Conservation (phyloP, 2,888 invertebrate genomes). For the Synergus laeviventris region DNA sequence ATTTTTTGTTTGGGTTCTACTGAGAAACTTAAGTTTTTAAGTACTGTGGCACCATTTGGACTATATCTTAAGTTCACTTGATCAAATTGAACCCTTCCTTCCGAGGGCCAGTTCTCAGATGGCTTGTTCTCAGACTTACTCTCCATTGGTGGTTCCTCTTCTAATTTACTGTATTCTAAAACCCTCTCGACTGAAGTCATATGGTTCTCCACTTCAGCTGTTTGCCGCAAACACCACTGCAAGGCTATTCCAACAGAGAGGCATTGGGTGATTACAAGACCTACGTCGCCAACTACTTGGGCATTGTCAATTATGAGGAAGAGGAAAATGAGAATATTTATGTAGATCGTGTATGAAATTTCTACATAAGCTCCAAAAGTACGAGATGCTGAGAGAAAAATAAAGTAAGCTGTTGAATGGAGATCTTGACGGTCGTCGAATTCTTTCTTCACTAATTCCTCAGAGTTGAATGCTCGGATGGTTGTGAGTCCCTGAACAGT, state of each 20-base stretch:
- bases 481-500: constrained; percentile 88
- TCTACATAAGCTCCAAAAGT: background rate
- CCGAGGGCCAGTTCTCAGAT: constrained; percentile 77
- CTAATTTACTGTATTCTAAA: constrained; percentile 81
- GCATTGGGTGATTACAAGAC: constrained; percentile 69
- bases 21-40: constrained; percentile 78
- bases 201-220: constrained; percentile 81
- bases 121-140: constrained; percentile 72
- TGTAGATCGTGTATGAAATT: background rate
- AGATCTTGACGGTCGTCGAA: constrained; percentile 80
- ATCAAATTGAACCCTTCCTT: constrained; percentile 78
- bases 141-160: constrained; percentile 79
- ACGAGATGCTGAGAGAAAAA: constrained; percentile 80
- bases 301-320: background rate
- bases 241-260: constrained; percentile 57
- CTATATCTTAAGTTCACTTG: constrained; percentile 79
- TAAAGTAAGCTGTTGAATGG: constrained; percentile 83
- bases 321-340: background rate
- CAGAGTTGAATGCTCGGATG: constrained; percentile 85
- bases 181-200: constrained; percentile 85
- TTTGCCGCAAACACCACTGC: constrained; percentile 84
- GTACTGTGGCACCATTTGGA: constrained; percentile 70
- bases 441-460: constrained; percentile 80
- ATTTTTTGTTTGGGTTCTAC: constrained; percentile 80
- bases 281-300: constrained; percentile 2